Conservation (phyloP, 1,140 invertebrate species). For the Helicoverpa armigera region DNA sequence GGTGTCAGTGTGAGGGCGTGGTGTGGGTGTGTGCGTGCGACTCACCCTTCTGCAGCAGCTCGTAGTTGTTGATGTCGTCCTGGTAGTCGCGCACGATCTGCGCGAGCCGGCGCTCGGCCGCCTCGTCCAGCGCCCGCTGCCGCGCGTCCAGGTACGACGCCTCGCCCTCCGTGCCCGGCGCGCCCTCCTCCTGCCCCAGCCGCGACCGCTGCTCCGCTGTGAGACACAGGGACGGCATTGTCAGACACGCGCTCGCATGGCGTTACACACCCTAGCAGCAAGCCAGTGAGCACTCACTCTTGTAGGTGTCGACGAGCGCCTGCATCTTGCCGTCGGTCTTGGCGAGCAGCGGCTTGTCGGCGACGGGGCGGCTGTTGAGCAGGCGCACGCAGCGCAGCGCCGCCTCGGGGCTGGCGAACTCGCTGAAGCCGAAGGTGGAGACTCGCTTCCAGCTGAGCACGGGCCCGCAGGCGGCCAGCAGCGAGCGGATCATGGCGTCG, state of each 20-base stretch:
- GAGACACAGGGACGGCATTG: neutral
- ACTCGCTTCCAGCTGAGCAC: slow-evolving; percentile 99
- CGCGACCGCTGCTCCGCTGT: slow-evolving; percentile 79
- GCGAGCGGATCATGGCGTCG: slow-evolving; percentile 97
- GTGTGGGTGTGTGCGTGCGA: neutral
- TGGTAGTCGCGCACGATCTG: slow-evolving; percentile 94
- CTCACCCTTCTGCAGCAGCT: slow-evolving; percentile 86
- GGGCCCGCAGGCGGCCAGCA: slow-evolving; percentile 96
- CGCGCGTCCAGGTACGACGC: slow-evolving; percentile 94
- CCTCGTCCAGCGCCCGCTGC: slow-evolving; percentile 91
- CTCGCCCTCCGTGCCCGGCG: slow-evolving; percentile 87
- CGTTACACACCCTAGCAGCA: neutral
- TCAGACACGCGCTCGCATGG: neutral
- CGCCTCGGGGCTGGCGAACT: slow-evolving; percentile 97
- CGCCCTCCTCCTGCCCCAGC: slow-evolving; percentile 68
- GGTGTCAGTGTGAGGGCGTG: neutral
- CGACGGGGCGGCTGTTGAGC: slow-evolving; percentile 97
- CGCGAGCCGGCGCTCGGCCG: slow-evolving; percentile 91
- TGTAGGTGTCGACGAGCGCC: slow-evolving; percentile 97
- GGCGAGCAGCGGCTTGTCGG: slow-evolving; percentile 97
- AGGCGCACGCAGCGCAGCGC: slow-evolving; percentile 97
- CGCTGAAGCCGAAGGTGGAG: slow-evolving; percentile 99
- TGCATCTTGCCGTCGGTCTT: slow-evolving; percentile 99
- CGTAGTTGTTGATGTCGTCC: slow-evolving; percentile 91
- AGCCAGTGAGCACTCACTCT: slow-evolving; percentile 87